These are phyloP conservation scores for Pantherophis vulpinus DNA, from an alignment of 2,797 vertebrate species.

Conservation along the genomic window DNA sequence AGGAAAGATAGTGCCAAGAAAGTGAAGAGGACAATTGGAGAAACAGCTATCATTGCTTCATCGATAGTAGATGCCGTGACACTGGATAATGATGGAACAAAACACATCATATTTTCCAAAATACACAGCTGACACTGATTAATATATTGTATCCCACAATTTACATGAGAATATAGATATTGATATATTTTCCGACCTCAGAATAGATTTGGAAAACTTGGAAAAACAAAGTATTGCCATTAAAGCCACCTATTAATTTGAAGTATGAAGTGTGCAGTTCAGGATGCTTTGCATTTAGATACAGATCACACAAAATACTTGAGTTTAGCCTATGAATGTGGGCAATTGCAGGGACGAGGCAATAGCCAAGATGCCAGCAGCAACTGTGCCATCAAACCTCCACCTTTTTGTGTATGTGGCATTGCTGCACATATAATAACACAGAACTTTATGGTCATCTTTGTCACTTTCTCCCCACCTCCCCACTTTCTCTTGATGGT, in stretches of 20 bases:
- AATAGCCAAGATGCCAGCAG: not conserved
- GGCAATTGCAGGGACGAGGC: not conserved
- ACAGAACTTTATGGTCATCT: not conserved
- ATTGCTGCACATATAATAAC: not conserved
- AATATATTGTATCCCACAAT: not conserved
- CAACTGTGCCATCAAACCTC: not conserved
- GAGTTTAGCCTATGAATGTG: not conserved
- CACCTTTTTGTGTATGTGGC: not conserved
- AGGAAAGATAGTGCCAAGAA: not conserved
- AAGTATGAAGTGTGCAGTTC: not conserved
- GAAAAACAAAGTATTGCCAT: not conserved
- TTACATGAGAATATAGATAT: not conserved
- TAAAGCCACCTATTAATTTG: not conserved
- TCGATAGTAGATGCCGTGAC: not conserved
- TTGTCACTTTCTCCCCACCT: not conserved
- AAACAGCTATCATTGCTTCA: not conserved
- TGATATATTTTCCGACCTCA: not conserved
- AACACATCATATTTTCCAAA: not conserved
- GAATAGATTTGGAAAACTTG: not conserved
- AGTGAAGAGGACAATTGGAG: not conserved
- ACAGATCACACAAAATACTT: not conserved
- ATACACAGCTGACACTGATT: not conserved
- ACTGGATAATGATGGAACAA: not conserved
- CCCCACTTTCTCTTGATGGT: not conserved
- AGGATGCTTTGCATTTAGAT: not conserved